Conservation (phyloP, 2,113 vertebrate genomes). For the Semnopithecus entellus region DNA sequence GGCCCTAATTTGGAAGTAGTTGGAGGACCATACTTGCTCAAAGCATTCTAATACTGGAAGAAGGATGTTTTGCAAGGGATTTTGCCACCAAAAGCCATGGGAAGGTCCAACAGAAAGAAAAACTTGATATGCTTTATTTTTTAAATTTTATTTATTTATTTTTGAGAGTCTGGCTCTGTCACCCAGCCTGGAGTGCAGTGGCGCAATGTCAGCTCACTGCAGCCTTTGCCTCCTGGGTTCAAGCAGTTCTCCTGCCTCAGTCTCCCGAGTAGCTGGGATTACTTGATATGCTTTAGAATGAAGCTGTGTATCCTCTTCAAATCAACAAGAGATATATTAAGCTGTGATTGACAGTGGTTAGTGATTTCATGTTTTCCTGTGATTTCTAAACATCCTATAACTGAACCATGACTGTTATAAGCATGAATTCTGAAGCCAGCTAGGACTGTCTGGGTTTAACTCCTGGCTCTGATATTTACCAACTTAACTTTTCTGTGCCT, state of each 20-base stretch:
- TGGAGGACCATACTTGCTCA: not conserved
- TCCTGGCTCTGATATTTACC: not conserved
- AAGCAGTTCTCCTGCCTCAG: no score
- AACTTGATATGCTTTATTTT: not conserved
- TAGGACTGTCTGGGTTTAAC: not conserved
- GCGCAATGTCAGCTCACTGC: fast-evolving
- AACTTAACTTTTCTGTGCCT: not conserved
- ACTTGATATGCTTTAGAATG: not conserved
- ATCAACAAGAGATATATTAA: not conserved
- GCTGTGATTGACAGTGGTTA: not conserved
- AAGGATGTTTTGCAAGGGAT: not conserved
- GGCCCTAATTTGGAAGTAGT: not conserved
- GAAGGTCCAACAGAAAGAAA: not conserved
- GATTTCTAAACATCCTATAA: not conserved
- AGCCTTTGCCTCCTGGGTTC: no score
- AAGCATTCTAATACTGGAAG: not conserved
- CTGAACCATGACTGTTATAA: not conserved
- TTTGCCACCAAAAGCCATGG: not conserved
- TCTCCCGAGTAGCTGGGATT: no score
- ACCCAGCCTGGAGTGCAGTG: no score
- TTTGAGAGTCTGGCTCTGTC: no score
- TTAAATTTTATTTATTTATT: no score
- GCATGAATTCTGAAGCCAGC: not conserved
- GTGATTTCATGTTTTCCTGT: not conserved
- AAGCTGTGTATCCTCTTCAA: not conserved